Percentiles rank a stretch among this genome's conserved stretches.
Conservation (phyloP, 2,797 vertebrate species). For the Periparus ater region DNA sequence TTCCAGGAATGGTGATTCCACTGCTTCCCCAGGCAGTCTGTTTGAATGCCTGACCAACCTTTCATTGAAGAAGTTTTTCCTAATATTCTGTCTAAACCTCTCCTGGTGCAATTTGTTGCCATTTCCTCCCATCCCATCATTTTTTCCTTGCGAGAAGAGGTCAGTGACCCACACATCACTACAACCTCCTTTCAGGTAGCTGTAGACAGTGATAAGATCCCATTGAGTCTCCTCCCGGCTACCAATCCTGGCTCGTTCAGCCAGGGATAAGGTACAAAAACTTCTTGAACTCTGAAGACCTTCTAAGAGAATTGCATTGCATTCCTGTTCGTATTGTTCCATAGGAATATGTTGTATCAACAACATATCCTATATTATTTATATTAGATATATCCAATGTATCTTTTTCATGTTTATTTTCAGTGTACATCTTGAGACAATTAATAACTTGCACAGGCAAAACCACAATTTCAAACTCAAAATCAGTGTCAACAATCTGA, state of each 20-base stretch:
- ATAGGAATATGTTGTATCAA: not conserved
- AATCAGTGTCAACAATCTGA: constrained; percentile 54
- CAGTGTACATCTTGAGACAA: not conserved
- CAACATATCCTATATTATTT: not conserved
- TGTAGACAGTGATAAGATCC: not conserved
- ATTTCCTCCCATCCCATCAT: not conserved
- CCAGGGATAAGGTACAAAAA: not conserved
- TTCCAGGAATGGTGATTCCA: not conserved
- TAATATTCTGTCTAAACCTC: not conserved
- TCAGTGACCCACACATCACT: not conserved
- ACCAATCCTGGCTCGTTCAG: not conserved
- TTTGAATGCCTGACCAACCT: not conserved
- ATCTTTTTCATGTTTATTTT: not conserved
- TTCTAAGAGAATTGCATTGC: not conserved
- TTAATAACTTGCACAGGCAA: not conserved
- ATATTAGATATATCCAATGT: not conserved
- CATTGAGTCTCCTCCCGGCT: not conserved
- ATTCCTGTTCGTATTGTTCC: not conserved
- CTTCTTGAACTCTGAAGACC: not conserved
- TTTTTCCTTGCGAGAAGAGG: not conserved
- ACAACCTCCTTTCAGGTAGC: not conserved
- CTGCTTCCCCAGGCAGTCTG: not conserved
- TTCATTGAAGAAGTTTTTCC: not conserved
- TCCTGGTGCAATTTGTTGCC: not conserved
- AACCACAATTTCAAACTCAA: not conserved